Conservation (phyloP, 2,888 invertebrate species). For the Oscheius sp. region DNA sequence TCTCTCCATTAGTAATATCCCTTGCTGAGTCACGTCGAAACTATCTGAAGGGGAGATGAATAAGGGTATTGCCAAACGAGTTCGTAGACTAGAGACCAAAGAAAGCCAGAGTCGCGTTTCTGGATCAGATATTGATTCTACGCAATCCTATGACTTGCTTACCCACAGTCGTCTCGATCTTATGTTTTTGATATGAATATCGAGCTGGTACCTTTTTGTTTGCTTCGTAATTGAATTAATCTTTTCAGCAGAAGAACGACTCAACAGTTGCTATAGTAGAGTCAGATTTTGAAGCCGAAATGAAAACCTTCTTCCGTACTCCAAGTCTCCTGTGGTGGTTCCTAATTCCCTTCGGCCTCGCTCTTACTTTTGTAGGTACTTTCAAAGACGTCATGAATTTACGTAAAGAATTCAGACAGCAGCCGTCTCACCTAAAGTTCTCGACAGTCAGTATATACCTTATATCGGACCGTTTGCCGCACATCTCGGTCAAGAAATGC, state of each 20-base stretch:
- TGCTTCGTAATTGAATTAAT: neutral
- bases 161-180: constrained; percentile 11
- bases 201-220: neutral
- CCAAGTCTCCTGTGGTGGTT: constrained; percentile 25
- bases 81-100: too few relatives aligned
- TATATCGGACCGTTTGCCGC: constrained; percentile 22
- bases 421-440: constrained; percentile 2
- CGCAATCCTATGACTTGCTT: constrained; percentile 23
- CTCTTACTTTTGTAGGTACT: constrained; percentile 27
- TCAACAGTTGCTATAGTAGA: constrained; percentile 8
- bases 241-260: constrained; percentile 16
- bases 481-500: constrained; percentile 10
- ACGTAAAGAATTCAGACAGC: too few relatives aligned
- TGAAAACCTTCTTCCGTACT: constrained; percentile 24
- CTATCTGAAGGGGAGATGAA: too few relatives aligned
- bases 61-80: too few relatives aligned
- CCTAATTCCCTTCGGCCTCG: constrained; percentile 11
- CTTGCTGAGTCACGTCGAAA: too few relatives aligned
- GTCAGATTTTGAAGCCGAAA: neutral
- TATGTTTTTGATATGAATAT: constrained; percentile 17
- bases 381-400: too few relatives aligned
- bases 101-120: too few relatives aligned
- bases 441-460: constrained; percentile 13
- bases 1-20: too few relatives aligned
- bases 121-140: constrained; percentile 18